phyloP scores from a whole-genome alignment of 2,113 vertebrate species.

The Rallus limicola region DNA sequence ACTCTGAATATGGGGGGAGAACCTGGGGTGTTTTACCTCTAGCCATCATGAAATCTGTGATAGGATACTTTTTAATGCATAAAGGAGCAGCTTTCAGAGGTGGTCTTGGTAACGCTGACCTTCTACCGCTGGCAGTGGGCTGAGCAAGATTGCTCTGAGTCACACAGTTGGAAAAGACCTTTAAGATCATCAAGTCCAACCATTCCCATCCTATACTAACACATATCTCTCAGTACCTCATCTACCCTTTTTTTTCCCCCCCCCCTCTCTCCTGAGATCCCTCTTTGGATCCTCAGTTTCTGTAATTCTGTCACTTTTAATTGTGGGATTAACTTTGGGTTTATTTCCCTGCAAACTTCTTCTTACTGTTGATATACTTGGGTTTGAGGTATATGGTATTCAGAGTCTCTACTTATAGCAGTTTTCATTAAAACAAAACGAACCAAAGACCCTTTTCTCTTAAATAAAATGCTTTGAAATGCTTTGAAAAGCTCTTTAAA shows the following conservation, averaged over 20 bases:
- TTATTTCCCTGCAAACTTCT: not conserved
- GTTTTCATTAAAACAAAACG: not conserved
- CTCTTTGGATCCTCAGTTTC: not conserved
- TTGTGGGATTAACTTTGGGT: not conserved
- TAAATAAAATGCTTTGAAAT: not conserved
- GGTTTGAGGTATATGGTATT: not conserved
- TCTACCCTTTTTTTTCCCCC: too few species aligned
- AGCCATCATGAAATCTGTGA: not conserved
- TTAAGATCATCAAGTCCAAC: too few species aligned
- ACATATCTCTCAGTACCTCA: too few species aligned
- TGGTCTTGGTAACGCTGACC: not conserved
- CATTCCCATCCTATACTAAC: too few species aligned
- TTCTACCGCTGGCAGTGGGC: not conserved
- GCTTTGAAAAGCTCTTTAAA: not conserved
- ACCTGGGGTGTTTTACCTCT: not conserved
- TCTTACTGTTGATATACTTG: not conserved
- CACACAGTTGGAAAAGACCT: too few species aligned
- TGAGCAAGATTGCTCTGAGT: not conserved
- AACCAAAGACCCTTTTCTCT: not conserved
- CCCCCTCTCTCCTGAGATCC: not conserved
- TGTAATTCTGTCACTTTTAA: not conserved
- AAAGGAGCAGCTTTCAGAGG: not conserved
- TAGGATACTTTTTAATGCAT: not conserved
- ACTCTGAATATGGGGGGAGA: not conserved
- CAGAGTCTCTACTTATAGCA: not conserved